Base-by-base conservation (phyloP, 2,113 vertebrate genomes). In the Canis aureus region DNA sequence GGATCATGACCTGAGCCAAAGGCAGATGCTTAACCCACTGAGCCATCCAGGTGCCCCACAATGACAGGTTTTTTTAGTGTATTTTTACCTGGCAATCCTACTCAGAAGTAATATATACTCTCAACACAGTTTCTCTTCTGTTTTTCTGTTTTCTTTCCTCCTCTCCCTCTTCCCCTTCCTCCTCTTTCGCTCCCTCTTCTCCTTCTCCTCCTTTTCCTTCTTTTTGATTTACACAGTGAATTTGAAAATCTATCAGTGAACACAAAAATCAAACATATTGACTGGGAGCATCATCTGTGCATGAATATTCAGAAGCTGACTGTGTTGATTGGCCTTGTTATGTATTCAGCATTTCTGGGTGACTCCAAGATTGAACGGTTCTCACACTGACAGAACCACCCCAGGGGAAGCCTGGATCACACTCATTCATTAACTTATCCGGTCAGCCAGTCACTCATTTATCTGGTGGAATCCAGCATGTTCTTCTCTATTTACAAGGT, bases 261-360 rank as follows among this genome's bases (percentile, higher is more conserved):
- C 96, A 97, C 86, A 92, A 88, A 95, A 97, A 86, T 94, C 97
- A 97, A 97, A 97, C 90, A 55, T 96, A 96, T 87, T 94, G 97
- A 90, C 96, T 92, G 59, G 49, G 55, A 38, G 69, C 64, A 57
- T 97, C 96, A 95, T 97, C 86, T 97, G 96, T 76, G 79, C 97
- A 95, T 98, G 97, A 97, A 98, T 98, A 98, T 98, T 98, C 97
- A 98, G 73, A 35, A 88, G 96, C 91, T 60, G 92, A 81, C 90
- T 94, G 59, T 96, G 95, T 85, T 88, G 97, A 96, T 96, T 95
- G 97, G 97, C 95, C 96, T 96, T 95, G 95, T 91, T 97, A 92
- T 74, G 27, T 81, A 85, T 88, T 97, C 92, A 95, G 94, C 92
- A 96, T 95, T 97, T 97, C 92, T 95, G 94, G 80, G 92, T 97